Percentiles rank a stretch among this genome's conserved stretches.
Evolutionary conservation across 1,140 invertebrate species (phyloP).

Genomic region (Drosophila yakuba): DNA sequence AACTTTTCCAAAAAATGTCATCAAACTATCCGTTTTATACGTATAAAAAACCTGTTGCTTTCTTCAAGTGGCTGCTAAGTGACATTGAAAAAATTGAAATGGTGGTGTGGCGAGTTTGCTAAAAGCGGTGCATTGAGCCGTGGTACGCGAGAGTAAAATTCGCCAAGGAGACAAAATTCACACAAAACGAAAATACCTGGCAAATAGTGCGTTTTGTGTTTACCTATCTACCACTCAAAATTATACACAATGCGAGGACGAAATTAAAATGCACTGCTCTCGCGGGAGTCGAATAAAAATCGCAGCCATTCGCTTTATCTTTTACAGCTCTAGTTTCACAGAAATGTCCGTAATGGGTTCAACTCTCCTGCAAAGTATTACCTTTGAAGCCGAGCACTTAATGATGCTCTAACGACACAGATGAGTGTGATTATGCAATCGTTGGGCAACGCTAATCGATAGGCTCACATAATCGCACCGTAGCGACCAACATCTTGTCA

Average conservation of each 20-base stretch:
- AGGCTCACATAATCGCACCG: conserved; percentile 25
- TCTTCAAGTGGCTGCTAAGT: conserved; percentile 7
- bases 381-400: conserved; percentile 43
- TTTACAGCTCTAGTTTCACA: background rate
- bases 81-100: conserved; percentile 37
- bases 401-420: conserved; percentile 49
- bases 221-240: no score
- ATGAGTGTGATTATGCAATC: conserved; percentile 50
- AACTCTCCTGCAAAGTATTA: conserved; percentile 47
- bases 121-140: conserved; percentile 26
- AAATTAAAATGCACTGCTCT: no score
- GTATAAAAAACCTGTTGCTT: conserved; percentile 43
- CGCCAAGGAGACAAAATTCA: conserved; percentile 8
- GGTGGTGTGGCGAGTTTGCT: conserved; percentile 1
- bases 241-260: no score
- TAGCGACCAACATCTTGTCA: conserved; percentile 43
- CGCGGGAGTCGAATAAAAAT: background rate
- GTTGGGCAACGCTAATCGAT: conserved; percentile 51
- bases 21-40: conserved; percentile 48
- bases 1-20: conserved; percentile 45
- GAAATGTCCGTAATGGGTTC: conserved; percentile 42
- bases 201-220: background rate
- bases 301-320: background rate
- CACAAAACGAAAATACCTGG: background rate
- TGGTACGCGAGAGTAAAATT: conserved; percentile 13